Conservation (phyloP, 1,140 invertebrate genomes). For the Micrasema longulum region DNA sequence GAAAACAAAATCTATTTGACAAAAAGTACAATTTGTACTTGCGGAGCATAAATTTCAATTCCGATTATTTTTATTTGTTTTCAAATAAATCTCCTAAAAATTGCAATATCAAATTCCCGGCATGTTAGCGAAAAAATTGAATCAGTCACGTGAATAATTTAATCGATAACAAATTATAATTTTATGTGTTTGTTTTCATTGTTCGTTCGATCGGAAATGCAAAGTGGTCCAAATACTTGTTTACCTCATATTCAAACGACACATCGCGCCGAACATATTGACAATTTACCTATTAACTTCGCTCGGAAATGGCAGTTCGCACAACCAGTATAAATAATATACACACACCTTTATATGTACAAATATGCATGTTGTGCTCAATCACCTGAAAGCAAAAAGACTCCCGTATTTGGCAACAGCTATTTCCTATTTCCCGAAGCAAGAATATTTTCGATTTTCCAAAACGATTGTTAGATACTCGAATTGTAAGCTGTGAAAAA, state of each 20-base stretch:
- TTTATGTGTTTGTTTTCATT: slow-evolving; percentile 4
- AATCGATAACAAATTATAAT: slow-evolving; percentile 1
- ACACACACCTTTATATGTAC: no score
- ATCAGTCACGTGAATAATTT: no score
- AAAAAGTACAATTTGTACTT: no score
- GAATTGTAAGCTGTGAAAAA: no score
- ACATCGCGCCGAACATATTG: slow-evolving; percentile 10
- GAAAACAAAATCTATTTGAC: no score
- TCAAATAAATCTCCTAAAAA: not conserved
- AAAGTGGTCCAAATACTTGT: slow-evolving; percentile 1
- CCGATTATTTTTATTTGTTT: not conserved
- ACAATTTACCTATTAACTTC: slow-evolving; percentile 31
- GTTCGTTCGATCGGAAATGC: slow-evolving; percentile 8
- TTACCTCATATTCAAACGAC: not conserved
- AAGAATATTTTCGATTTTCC: no score
- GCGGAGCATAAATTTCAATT: no score
- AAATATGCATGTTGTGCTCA: not conserved
- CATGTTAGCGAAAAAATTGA: not conserved
- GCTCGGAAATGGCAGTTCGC: no score
- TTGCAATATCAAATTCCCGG: no score
- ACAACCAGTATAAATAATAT: no score
- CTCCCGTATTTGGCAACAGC: not conserved
- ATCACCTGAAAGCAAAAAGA: slow-evolving; percentile 1
- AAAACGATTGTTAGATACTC: no score
- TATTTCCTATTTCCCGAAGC: no score